These are phyloP conservation scores for Crotalus viridis DNA, from an alignment of 2,113 vertebrate species.

Conservation along the genomic window DNA sequence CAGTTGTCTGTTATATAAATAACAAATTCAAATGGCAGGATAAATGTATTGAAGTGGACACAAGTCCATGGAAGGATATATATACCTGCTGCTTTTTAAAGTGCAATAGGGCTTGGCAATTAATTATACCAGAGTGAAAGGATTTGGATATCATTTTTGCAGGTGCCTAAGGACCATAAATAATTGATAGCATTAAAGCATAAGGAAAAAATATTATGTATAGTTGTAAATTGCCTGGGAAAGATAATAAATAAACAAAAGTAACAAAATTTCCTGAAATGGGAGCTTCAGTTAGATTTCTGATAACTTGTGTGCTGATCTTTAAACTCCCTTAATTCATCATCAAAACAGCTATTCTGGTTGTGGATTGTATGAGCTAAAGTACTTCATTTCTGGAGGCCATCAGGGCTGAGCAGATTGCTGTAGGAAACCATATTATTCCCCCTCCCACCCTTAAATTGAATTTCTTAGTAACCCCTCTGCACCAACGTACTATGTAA, in stretches of 20 bases:
- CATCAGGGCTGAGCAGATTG: background rate
- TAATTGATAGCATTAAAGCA: background rate
- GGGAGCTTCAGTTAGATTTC: background rate
- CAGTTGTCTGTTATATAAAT: background rate
- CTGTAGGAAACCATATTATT: background rate
- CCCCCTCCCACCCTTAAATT: background rate
- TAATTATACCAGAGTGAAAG: background rate
- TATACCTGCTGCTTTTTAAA: background rate
- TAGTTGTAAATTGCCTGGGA: background rate
- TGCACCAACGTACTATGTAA: background rate
- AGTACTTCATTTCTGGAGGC: background rate
- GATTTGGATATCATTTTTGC: background rate
- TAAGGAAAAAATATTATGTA: background rate
- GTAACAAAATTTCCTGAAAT: background rate
- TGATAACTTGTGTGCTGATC: background rate
- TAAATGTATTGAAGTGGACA: background rate
- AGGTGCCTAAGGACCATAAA: background rate
- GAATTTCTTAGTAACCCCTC: background rate
- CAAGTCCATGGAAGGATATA: background rate
- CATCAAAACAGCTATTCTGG: background rate
- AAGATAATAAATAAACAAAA: background rate
- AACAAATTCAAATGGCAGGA: background rate
- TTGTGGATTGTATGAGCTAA: background rate
- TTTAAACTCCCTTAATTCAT: background rate
- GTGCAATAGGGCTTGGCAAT: background rate